Evolutionary conservation across 1,140 invertebrate species (phyloP), one percentile per base, ranked within the genome.

Genomic region (Oreohelix idahoensis): DNA sequence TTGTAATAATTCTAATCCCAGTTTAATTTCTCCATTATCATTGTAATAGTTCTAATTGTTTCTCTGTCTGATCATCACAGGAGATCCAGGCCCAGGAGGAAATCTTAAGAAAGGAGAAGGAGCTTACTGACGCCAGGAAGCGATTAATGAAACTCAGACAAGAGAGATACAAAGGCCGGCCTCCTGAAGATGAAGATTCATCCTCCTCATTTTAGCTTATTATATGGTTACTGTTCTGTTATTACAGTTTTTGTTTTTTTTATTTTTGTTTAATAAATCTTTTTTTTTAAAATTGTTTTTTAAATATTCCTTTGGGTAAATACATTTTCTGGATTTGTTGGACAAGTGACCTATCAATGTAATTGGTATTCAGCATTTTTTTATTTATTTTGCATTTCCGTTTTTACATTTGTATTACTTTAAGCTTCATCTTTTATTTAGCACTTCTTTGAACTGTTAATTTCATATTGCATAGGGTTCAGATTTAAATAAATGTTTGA

Each of bases 81-180:
- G 91, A 93, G 70, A 93, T 94, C 84, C 91, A 92, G 85, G 93
- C 92, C 8, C 92, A 94, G 81, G 94, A 93, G 26, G 96, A 97
- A 88, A 97, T 99, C 0, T 93, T 99, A 32, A 95, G 96, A 83
- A 98, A 98, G 89, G 98, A 99, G 91, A 95, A 96, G 82, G 96
- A 99, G 93, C 92, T 99, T 39, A 96, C 97, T 89, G 97, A 97
- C 90, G 98, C 98, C 0, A 94, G 97, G 78, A 95, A 96, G n/a
- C 94, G 96, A 77, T 93, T 99, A 36, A 97, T 93, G 23, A 90
- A 89, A 32, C 90, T 94, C 49, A 89, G 94, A 35, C 92, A 93
- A 85, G 93, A 93, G 20, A 88, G 88, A 76, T 91, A 91, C 84
- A 90, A 90, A 71, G 88, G 90, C 51, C 85, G 83, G 74, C 86